phyloP scores from a whole-genome alignment of 2,797 vertebrate genomes.

The Falco novaeseelandiae region DNA sequence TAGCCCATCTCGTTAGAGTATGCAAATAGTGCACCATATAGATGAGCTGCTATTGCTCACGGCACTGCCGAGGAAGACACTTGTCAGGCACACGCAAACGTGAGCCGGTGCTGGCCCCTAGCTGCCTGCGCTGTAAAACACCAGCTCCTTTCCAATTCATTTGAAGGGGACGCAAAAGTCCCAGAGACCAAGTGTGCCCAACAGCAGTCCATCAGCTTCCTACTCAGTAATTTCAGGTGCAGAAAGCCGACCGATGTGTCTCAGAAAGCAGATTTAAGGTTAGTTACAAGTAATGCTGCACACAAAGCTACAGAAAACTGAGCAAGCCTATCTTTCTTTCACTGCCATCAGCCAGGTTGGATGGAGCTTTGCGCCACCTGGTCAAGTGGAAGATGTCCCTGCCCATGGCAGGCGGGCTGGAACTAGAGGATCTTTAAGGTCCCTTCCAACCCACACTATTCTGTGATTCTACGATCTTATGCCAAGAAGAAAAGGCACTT shows the following conservation, averaged over 20 bases:
- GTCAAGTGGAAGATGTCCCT: no score
- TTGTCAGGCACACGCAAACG: neutral
- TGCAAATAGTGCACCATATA: slow-evolving; percentile 81
- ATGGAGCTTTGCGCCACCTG: no score
- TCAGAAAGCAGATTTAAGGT: neutral
- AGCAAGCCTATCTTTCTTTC: neutral
- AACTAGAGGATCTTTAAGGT: no score
- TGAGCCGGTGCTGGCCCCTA: slow-evolving; percentile 77
- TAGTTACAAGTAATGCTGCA: rapidly evolving
- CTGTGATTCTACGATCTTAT: neutral
- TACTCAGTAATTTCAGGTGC: neutral
- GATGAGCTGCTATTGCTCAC: slow-evolving; percentile 25
- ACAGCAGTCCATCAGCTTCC: neutral
- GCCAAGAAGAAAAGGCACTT: neutral
- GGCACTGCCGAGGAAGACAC: neutral
- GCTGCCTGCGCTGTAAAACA: slow-evolving; percentile 36
- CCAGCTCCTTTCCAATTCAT: neutral
- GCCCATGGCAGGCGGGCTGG: no score
- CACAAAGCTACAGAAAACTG: neutral
- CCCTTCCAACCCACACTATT: no score
- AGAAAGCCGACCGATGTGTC: neutral
- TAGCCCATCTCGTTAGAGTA: slow-evolving; percentile 88
- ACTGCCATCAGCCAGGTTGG: no score
- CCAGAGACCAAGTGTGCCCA: neutral
- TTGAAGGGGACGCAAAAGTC: neutral